Evolutionary conservation across 2,797 vertebrate genomes (phyloP).

Genomic region (Pipistrellus kuhlii): DNA sequence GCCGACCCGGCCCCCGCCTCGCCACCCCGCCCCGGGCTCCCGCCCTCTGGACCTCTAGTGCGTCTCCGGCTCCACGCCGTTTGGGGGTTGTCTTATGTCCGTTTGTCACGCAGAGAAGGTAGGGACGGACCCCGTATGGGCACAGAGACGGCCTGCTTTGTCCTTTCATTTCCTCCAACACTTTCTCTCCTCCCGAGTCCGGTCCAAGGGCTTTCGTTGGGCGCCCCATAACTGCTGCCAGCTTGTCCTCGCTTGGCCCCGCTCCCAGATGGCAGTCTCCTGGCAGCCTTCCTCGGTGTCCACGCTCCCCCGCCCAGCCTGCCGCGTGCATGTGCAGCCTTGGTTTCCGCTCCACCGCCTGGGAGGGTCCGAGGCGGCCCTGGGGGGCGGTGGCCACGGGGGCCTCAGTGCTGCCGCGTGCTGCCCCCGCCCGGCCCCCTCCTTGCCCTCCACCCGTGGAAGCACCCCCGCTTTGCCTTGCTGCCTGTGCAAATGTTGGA

Average conservation of each 20-base stretch:
- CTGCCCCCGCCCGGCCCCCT: neutral
- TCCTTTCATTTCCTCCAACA: slow-evolving; percentile 78
- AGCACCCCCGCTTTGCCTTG: slow-evolving; percentile 80
- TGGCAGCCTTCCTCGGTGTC: slow-evolving; percentile 54
- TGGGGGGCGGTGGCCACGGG: neutral
- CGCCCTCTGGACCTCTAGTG: slow-evolving; percentile 83
- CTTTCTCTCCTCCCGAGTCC: slow-evolving; percentile 64
- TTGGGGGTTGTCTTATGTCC: slow-evolving; percentile 85
- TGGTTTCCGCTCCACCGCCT: slow-evolving; percentile 46
- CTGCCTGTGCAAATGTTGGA: slow-evolving; percentile 78
- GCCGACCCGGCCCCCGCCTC: slow-evolving; percentile 70
- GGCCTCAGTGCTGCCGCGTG: neutral
- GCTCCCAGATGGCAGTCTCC: slow-evolving; percentile 80
- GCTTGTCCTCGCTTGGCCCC: slow-evolving; percentile 63
- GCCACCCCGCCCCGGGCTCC: slow-evolving; percentile 43
- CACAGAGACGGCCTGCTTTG: slow-evolving; percentile 76
- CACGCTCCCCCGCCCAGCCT: slow-evolving; percentile 57
- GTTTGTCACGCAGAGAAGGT: slow-evolving; percentile 84
- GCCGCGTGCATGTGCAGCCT: slow-evolving; percentile 83
- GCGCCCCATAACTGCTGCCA: slow-evolving; percentile 57
- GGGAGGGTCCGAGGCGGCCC: neutral
- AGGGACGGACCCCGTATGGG: slow-evolving; percentile 80
- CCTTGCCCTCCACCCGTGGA: slow-evolving; percentile 13
- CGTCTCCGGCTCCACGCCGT: slow-evolving; percentile 86
- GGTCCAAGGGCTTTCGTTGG: slow-evolving; percentile 60